Evolutionary conservation across 2,113 vertebrate genomes (phyloP), one percentile per base, ranked within the genome.

Genomic region (Pterophyllum scalare): DNA sequence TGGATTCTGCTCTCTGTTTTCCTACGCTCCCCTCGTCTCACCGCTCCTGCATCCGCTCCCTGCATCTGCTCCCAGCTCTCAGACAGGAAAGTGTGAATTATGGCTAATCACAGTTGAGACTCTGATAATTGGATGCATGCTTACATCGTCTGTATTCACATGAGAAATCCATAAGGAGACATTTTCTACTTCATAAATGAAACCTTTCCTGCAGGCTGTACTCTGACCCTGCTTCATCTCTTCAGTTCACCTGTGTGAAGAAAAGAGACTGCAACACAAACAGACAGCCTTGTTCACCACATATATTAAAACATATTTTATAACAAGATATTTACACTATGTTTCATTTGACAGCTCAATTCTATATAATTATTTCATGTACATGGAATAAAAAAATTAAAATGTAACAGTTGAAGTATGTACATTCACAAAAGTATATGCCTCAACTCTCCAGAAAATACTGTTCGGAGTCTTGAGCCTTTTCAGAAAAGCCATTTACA

Each of bases 361-460:
- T 82, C 49, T 38, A 79, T 49, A 75, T n/a, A 61, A 80, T 15
- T 40, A 3, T 75, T 80, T 28, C 54, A 70, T 89, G 31, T 86
- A 87, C 62, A 87, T 2, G 49, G 52, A 81, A 82, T 89, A 86
- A n/a, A 91, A 91, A 90, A 90, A 46, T 17, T 19, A 13, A 24
- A 79, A 75, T 75, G 54, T 65, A 43, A 62, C 65, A 38, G 26
- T 31, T 59, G 26, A 72, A 26, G 58, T 85, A 43, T 89, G 31
- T 84, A 92, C 88, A 91, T 92, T 91, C 79, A 90, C 75, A 92
- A 78, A 88, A 75, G 59, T 49, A 24, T 20, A 56, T 11, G 22
- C 15, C 43, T 86, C 17, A 46, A 57, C 52, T 57, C 22, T 28
- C 17, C 35, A 57, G 64, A 83, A 83, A 85, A 87, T 46, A 75